phyloP scores from a whole-genome alignment of 2,888 invertebrate genomes.

The Chymomyza fuscimana region DNA sequence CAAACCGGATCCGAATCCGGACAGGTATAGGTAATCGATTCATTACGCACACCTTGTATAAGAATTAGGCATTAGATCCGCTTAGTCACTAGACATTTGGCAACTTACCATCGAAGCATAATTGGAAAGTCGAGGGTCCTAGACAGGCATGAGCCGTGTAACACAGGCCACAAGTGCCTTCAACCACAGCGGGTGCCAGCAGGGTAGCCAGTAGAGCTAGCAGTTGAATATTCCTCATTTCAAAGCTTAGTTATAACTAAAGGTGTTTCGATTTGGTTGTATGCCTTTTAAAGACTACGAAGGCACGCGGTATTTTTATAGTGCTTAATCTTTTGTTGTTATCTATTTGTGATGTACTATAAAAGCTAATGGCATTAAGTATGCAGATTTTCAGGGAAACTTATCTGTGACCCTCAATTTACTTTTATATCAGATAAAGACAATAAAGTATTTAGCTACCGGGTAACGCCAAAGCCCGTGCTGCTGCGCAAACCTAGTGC shows the following conservation, averaged over 20 bases:
- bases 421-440: slow-evolving; percentile 21
- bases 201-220: slow-evolving; percentile 33
- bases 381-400: background rate
- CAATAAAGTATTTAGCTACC: slow-evolving; percentile 41
- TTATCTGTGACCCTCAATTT: background rate
- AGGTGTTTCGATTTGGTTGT: background rate
- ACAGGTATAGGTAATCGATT: slow-evolving; percentile 39
- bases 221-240: slow-evolving; percentile 37
- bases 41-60: slow-evolving; percentile 36
- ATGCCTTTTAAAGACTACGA: slow-evolving; percentile 55
- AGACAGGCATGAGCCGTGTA: slow-evolving; percentile 56
- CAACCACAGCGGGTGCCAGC: slow-evolving; percentile 29
- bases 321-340: slow-evolving; percentile 14
- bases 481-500: slow-evolving; percentile 6
- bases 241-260: background rate
- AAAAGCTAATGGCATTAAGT: background rate
- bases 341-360: slow-evolving; percentile 67
- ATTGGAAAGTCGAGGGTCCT: slow-evolving; percentile 40
- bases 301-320: slow-evolving; percentile 50
- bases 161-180: slow-evolving; percentile 63
- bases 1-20: slow-evolving; percentile 52
- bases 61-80: background rate
- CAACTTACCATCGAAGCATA: slow-evolving; percentile 61
- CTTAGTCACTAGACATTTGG: background rate
- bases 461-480: slow-evolving; percentile 22